Evolutionary conservation across 2,888 invertebrate species (phyloP).

Genomic region (Lasioglossum leucozonium): DNA sequence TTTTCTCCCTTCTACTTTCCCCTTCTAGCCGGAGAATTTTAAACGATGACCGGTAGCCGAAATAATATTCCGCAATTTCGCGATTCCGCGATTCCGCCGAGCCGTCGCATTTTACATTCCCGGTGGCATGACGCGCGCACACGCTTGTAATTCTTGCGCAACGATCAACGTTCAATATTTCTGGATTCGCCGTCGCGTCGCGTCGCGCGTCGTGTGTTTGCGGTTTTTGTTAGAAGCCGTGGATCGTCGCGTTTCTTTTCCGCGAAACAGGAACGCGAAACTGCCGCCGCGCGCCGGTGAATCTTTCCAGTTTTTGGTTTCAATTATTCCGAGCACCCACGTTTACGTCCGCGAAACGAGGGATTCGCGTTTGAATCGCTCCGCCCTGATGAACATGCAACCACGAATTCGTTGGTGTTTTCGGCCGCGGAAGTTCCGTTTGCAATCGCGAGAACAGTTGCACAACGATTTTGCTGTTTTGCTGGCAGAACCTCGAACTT

Average conservation of each 20-base stretch:
- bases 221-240: not conserved
- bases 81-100: not conserved
- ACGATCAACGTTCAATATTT: slow-evolving; percentile 15
- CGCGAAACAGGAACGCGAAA: not conserved
- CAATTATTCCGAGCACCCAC: not conserved
- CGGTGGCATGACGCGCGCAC: not conserved
- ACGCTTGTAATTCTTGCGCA: not conserved
- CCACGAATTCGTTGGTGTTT: too few species aligned
- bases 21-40: not conserved
- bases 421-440: too few species aligned
- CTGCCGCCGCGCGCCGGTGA: not conserved
- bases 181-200: too few species aligned
- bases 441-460: not conserved
- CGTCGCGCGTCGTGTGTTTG: not conserved
- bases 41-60: not conserved
- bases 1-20: not conserved
- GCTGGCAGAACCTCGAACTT: not conserved
- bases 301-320: slow-evolving; percentile 4
- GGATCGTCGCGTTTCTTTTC: not conserved
- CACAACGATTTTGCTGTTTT: not conserved
- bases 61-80: not conserved
- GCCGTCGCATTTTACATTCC: not conserved
- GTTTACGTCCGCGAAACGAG: not conserved
- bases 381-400: too few species aligned
- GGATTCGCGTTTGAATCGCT: not conserved